These are phyloP conservation scores for Agrochola lychnidis DNA, from an alignment of 2,888 invertebrate genomes.

Conservation along the genomic window DNA sequence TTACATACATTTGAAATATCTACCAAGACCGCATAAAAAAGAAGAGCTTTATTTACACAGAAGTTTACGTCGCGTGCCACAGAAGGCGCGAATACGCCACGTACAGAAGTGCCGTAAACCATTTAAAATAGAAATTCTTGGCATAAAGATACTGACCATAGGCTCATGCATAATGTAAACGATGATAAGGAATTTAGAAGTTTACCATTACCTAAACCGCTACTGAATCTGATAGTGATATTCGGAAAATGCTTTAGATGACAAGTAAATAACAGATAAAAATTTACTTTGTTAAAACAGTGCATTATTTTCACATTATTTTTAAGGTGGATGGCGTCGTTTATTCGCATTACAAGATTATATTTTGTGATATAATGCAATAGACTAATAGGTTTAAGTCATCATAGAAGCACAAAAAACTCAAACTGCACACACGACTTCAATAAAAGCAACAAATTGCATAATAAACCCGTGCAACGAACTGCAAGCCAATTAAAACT, in stretches of 20 bases:
- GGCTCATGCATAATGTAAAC: conserved; percentile 60
- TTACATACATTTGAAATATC: background rate
- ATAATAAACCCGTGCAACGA: conserved; percentile 1
- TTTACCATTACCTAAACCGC: conserved; percentile 46
- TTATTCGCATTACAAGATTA: background rate
- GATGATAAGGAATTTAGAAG: conserved; percentile 44
- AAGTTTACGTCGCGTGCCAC: background rate
- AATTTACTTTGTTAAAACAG: too few species aligned
- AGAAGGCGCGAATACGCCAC: conserved; percentile 12
- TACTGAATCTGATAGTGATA: conserved; percentile 24
- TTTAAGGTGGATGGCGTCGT: too few species aligned
- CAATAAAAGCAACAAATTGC: background rate
- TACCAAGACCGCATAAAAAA: conserved; percentile 54
- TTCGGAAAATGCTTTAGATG: conserved; percentile 6
- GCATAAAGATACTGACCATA: conserved; percentile 21
- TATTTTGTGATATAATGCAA: background rate
- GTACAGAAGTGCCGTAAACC: conserved; percentile 28
- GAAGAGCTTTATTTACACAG: conserved; percentile 43
- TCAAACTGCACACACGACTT: background rate
- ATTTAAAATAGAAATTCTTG: conserved; percentile 50
- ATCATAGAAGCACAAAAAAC: background rate
- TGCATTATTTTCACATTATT: background rate
- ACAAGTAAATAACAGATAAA: conserved; percentile 7
- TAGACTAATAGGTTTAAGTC: background rate
- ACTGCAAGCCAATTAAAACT: conserved; percentile 38